A percentile compares a stretch with the other conserved stretches of the same genome.
phyloP scores from a whole-genome alignment of 2,797 vertebrate species.

The Pseudochirops cupreus region DNA sequence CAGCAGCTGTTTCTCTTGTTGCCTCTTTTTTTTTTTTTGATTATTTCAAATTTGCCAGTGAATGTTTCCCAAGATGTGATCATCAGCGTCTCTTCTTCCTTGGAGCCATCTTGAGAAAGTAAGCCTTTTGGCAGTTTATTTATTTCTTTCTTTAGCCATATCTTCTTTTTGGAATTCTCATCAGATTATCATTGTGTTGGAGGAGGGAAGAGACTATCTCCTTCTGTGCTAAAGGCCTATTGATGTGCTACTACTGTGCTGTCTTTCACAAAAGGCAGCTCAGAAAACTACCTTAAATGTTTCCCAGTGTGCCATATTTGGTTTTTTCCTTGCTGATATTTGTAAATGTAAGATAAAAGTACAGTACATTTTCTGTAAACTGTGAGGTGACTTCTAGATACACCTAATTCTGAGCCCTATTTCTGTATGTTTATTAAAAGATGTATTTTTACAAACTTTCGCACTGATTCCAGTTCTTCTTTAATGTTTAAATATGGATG shows the following conservation, averaged over 20 bases:
- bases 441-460: constrained; percentile 78
- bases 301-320: constrained; percentile 17
- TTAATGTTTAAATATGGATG: constrained; percentile 46
- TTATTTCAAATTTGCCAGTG: constrained; percentile 68
- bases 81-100: constrained; percentile 47
- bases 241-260: constrained; percentile 41
- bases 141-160: not conserved
- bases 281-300: constrained; percentile 57
- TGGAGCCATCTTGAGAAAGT: constrained; percentile 66
- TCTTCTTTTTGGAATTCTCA: constrained; percentile 46
- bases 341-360: constrained; percentile 65
- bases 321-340: constrained; percentile 62
- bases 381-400: constrained; percentile 67
- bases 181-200: constrained; percentile 44
- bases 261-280: constrained; percentile 55
- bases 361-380: constrained; percentile 70
- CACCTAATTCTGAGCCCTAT: constrained; percentile 65
- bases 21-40: constrained; percentile 46
- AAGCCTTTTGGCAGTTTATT: constrained; percentile 35
- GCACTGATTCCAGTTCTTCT: constrained; percentile 52
- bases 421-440: constrained; percentile 78
- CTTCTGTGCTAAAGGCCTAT: constrained; percentile 53
- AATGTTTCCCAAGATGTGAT: constrained; percentile 41
- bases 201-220: not conserved
- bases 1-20: constrained; percentile 48